Evolutionary conservation across 2,888 invertebrate species (phyloP).

Genomic region (Stenurella melanura): DNA sequence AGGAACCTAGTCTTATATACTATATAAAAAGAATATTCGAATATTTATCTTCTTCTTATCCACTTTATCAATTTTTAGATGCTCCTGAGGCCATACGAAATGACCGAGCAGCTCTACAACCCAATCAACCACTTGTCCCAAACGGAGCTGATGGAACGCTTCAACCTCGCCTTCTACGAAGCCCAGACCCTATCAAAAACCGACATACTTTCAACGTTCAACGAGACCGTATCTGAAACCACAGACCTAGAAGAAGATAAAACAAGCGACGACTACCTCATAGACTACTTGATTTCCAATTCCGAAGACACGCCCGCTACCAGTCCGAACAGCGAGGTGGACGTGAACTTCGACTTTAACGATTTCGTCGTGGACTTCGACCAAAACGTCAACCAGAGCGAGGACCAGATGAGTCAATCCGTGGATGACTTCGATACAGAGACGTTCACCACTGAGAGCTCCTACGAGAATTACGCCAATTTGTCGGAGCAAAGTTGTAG

Average conservation of each 20-base stretch:
- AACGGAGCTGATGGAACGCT: slow-evolving; percentile 71
- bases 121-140: slow-evolving; percentile 65
- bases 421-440: slow-evolving; percentile 58
- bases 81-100: slow-evolving; percentile 56
- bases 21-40: too few relatives aligned
- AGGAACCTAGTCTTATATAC: too few relatives aligned
- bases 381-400: slow-evolving; percentile 56
- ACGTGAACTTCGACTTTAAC: slow-evolving; percentile 66
- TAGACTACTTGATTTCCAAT: slow-evolving; percentile 62
- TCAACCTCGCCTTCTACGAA: slow-evolving; percentile 72
- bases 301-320: slow-evolving; percentile 54
- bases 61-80: slow-evolving; percentile 51
- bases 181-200: slow-evolving; percentile 66
- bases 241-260: slow-evolving; percentile 41
- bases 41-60: not conserved
- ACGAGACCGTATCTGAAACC: slow-evolving; percentile 51
- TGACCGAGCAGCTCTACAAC: slow-evolving; percentile 61
- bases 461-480: slow-evolving; percentile 44
- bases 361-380: slow-evolving; percentile 68
- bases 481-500: slow-evolving; percentile 13
- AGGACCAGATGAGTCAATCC: slow-evolving; percentile 30
- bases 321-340: slow-evolving; percentile 53
- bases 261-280: slow-evolving; percentile 60
- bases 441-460: slow-evolving; percentile 59
- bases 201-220: slow-evolving; percentile 64